Conservation (phyloP, 2,113 vertebrate genomes). For the Hippocampus mohnikei region DNA sequence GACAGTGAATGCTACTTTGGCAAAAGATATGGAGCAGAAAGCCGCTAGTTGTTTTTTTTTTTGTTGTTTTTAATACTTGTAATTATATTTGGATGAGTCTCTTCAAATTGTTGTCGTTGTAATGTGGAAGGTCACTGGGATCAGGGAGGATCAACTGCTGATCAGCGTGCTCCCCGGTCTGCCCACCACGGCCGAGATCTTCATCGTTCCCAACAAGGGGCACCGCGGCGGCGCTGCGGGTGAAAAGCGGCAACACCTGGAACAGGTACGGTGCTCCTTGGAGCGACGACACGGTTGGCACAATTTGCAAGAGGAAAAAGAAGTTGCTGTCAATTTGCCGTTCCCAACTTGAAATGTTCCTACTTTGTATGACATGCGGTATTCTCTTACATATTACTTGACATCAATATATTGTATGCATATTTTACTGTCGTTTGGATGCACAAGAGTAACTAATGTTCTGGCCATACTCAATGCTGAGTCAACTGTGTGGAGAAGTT, state of each 20-base stretch:
- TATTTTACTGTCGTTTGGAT: too few species aligned
- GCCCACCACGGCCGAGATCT: slow-evolving; percentile 84
- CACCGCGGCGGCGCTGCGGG: slow-evolving; percentile 58
- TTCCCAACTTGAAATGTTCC: too few species aligned
- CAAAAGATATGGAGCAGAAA: slow-evolving; percentile 42
- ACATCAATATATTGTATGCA: background rate
- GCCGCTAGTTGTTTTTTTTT: slow-evolving; percentile 7
- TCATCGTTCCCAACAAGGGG: slow-evolving; percentile 79
- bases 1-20: slow-evolving; percentile 47
- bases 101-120: slow-evolving; percentile 39
- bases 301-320: too few species aligned
- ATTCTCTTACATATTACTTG: too few species aligned
- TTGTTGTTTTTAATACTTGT: slow-evolving; percentile 9
- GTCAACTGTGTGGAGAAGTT: background rate
- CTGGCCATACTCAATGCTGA: background rate
- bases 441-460: background rate
- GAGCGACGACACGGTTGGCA: too few species aligned
- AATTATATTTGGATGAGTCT: background rate
- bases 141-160: slow-evolving; percentile 80
- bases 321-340: too few species aligned
- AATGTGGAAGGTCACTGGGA: slow-evolving; percentile 77
- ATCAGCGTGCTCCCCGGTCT: slow-evolving; percentile 82
- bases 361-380: background rate
- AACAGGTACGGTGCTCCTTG: slow-evolving; percentile 72
- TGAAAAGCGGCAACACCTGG: slow-evolving; percentile 71